A percentile compares a stretch with the other conserved stretches of the same genome.
These are phyloP conservation scores for Anableps anableps DNA, from an alignment of 2,797 vertebrate genomes.

Conservation along the genomic window DNA sequence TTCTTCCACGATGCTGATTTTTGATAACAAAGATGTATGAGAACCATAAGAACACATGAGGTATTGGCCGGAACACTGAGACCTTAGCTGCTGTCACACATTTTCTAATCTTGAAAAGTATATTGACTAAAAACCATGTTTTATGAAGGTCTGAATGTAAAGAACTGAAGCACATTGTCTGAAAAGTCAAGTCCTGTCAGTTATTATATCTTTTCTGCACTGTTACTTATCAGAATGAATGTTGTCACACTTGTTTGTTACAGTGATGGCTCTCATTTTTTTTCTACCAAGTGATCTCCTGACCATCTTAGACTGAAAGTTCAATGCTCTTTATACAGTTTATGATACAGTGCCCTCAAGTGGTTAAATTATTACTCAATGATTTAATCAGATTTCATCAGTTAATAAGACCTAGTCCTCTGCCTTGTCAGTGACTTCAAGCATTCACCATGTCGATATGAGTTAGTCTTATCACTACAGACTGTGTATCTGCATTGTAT, in stretches of 20 bases:
- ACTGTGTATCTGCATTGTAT: background rate
- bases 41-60: slow-evolving; percentile 35
- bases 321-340: too few relatives aligned
- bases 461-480: background rate
- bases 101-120: background rate
- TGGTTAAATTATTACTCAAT: too few relatives aligned
- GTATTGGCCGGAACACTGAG: slow-evolving; percentile 3
- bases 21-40: slow-evolving; percentile 47
- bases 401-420: too few relatives aligned
- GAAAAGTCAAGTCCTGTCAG: background rate
- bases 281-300: too few relatives aligned
- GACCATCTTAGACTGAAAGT: too few relatives aligned
- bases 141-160: background rate
- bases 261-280: background rate
- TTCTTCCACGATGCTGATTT: slow-evolving; percentile 70
- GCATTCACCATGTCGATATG: background rate
- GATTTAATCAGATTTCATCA: too few relatives aligned
- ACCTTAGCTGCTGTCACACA: background rate
- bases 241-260: background rate
- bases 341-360: too few relatives aligned
- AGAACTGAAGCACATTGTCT: background rate
- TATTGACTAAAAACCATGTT: background rate
- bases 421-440: too few relatives aligned
- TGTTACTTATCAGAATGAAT: background rate
- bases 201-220: background rate